These are phyloP conservation scores for Eudasyphora cyanicolor DNA, from an alignment of 2,888 invertebrate species.

Conservation along the genomic window DNA sequence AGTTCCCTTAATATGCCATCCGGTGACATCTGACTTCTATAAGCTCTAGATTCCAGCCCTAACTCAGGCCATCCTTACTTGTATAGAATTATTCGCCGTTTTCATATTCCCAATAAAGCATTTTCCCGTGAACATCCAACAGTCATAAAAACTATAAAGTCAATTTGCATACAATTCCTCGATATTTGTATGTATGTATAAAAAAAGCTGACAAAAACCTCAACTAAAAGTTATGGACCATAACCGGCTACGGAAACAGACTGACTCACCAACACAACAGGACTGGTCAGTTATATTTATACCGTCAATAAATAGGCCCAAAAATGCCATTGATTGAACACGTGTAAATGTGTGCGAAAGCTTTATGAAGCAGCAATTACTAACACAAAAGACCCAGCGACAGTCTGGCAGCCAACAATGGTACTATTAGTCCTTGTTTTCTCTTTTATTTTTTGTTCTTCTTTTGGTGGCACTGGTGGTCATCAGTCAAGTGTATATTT, in stretches of 20 bases:
- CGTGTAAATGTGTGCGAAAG: background rate
- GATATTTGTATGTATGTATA: background rate
- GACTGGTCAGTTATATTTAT: background rate
- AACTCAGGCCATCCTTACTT: no score
- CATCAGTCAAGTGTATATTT: constrained; percentile 19
- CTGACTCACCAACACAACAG: background rate
- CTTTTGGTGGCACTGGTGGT: background rate
- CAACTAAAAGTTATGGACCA: background rate
- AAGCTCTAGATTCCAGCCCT: no score
- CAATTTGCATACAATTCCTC: constrained; percentile 21
- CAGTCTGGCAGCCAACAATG: no score
- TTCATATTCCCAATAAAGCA: no score
- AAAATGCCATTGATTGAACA: background rate
- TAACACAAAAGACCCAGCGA: no score
- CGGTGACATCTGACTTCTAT: no score
- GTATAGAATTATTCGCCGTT: no score
- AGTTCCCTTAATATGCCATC: no score
- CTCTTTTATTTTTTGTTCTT: no score
- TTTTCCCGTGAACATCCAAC: no score
- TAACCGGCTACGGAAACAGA: background rate
- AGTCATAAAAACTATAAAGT: constrained; percentile 31
- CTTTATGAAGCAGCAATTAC: background rate
- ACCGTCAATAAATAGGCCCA: constrained; percentile 5
- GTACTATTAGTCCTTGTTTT: no score
- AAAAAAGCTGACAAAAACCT: background rate